These are phyloP conservation scores for Chamaetylas fuelleborni DNA, from an alignment of 2,113 vertebrate genomes.

Conservation along the genomic window DNA sequence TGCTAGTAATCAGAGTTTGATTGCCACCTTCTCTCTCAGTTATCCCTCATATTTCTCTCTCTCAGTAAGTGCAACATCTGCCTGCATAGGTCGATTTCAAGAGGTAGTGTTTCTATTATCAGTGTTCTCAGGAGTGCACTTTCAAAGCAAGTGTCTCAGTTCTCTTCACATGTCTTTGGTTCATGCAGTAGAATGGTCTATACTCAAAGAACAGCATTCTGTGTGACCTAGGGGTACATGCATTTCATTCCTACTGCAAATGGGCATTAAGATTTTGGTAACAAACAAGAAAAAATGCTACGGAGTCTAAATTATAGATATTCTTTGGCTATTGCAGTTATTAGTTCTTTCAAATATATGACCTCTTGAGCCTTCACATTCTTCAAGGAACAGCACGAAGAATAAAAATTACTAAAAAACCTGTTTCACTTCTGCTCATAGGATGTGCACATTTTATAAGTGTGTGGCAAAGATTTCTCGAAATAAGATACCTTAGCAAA, in stretches of 20 bases:
- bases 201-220: neutral
- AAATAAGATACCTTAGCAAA: slow-evolving; percentile 42
- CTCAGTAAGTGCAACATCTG: neutral
- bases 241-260: neutral
- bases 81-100: neutral
- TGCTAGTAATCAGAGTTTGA: neutral
- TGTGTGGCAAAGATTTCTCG: neutral
- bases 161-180: neutral
- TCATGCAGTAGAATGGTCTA: neutral
- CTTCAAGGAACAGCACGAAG: neutral
- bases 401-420: neutral
- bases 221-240: rapidly evolving
- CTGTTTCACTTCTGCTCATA: neutral
- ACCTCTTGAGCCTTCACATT: neutral
- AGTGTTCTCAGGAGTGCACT: neutral
- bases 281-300: neutral
- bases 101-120: neutral
- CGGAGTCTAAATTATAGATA: neutral
- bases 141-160: neutral
- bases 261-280: neutral
- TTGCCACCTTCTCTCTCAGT: neutral
- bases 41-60: neutral
- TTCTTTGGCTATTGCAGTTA: neutral
- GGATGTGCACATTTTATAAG: neutral
- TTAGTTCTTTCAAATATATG: neutral